These are phyloP conservation scores for Halcyon smyrnensis DNA, from an alignment of 2,797 vertebrate genomes.

Conservation along the genomic window DNA sequence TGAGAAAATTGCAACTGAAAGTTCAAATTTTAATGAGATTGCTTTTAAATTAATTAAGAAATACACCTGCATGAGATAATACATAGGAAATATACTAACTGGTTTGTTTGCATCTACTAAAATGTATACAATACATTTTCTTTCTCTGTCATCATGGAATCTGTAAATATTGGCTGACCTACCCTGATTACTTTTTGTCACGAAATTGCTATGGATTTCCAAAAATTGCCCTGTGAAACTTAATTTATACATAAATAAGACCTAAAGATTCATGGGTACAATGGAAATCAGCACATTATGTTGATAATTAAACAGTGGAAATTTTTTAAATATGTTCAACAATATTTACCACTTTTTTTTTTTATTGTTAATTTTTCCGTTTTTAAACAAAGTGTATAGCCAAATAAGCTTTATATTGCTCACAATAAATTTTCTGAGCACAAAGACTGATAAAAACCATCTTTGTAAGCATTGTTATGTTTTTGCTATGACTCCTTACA, in stretches of 20 bases:
- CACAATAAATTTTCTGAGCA: not conserved
- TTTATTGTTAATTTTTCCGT: not conserved
- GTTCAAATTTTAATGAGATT: not conserved
- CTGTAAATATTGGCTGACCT: constrained; percentile 33
- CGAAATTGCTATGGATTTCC: not conserved
- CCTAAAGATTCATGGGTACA: not conserved
- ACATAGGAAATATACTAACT: not conserved
- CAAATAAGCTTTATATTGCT: not conserved
- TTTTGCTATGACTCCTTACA: not conserved
- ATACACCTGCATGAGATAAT: constrained; percentile 11
- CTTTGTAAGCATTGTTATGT: not conserved
- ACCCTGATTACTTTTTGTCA: not conserved
- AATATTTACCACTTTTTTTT: not conserved
- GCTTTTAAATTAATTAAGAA: constrained; percentile 38
- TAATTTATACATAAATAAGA: constrained; percentile 10
- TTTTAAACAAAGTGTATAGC: not conserved
- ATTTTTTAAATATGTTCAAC: not conserved
- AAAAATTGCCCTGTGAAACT: not conserved
- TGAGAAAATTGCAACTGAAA: not conserved
- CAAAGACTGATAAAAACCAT: not conserved
- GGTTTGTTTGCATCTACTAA: constrained; percentile 15
- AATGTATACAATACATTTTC: not conserved
- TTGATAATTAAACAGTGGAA: not conserved
- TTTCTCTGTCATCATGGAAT: not conserved
- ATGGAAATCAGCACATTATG: not conserved